Evolutionary conservation across 2,797 vertebrate genomes (phyloP), one percentile per base, ranked within the genome.

Genomic region (Neostethus bicornis): DNA sequence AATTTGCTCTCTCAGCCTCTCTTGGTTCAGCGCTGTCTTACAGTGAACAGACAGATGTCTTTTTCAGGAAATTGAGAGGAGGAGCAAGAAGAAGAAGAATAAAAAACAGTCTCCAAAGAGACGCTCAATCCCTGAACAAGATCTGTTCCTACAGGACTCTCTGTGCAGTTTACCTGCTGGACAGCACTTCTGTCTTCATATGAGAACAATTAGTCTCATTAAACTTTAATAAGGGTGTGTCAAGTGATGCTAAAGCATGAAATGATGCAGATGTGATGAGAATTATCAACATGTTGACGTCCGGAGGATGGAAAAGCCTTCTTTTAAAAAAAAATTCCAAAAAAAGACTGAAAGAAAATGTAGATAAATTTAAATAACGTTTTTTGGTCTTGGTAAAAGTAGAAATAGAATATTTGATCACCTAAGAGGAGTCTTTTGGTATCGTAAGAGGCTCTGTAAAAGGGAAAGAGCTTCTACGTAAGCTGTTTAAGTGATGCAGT

Each of bases 21-120:
- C 56, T 52, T 26, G 1, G 26, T 35, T 49, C 13, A 1, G 65
- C 37, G 48, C 23, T 5, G 14, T 63, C 76, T 61, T 75, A 39
- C 68, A 78, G 54, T 35, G 54, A 73, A 74, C 51, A 71, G 56
- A 67, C 50, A 35, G 51, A 71, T 19, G 64, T 61, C 71, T 75
- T 78, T 85, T 86, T 83, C 79, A 75, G 84, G 86, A 87, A 87
- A 86, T 41, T 32, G 52, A 69, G 51, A 31, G 80, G 74, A 75
- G 78, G 76, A 70, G 71, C 48, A 16, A 38, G 12, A 48, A 7
- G 51, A 7, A 29, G n/a, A 13, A 42, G 29, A 20, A 55, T 53
- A 42, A 39, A 52, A 59, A 41, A 65, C 2, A 31, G 25, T 2
- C 8, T 77, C 79, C 59, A 56, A 17, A 34, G 70, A 62, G 78